phyloP scores from a whole-genome alignment of 2,797 vertebrate species.

The Lerista edwardsae region DNA sequence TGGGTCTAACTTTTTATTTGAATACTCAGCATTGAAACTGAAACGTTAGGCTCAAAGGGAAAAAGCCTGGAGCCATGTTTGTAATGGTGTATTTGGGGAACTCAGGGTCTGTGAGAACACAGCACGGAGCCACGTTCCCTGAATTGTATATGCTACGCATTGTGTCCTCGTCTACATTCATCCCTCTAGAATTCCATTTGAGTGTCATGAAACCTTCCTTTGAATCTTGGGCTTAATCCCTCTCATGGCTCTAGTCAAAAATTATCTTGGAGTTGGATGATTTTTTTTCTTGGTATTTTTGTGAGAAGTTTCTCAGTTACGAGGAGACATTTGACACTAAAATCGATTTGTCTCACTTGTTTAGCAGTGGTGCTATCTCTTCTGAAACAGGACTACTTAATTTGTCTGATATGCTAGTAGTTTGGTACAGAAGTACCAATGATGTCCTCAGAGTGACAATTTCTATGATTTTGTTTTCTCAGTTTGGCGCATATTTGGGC shows the following conservation, averaged over 20 bases:
- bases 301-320: slow-evolving; percentile 15
- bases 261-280: background rate
- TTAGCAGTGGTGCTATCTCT: slow-evolving; percentile 5
- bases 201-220: slow-evolving; percentile 17
- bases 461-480: slow-evolving; percentile 19
- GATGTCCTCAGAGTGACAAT: slow-evolving; percentile 30
- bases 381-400: slow-evolving; percentile 46
- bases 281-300: slow-evolving; percentile 6
- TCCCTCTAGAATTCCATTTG: slow-evolving; percentile 21
- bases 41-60: slow-evolving; percentile 26
- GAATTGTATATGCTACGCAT: slow-evolving; percentile 15
- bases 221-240: slow-evolving; percentile 4
- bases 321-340: slow-evolving; percentile 25
- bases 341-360: slow-evolving; percentile 1
- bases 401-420: slow-evolving; percentile 29
- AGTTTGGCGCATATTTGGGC: slow-evolving; percentile 23
- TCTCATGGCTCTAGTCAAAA: background rate
- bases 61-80: background rate
- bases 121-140: background rate
- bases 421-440: slow-evolving; percentile 21
- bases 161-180: slow-evolving; percentile 25
- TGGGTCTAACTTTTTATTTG: slow-evolving; percentile 5
- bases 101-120: slow-evolving; percentile 16
- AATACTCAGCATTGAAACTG: slow-evolving; percentile 9
- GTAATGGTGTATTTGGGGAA: background rate